Percentiles rank a stretch among this genome's conserved stretches.
Conservation (phyloP, 2,797 vertebrate genomes). For the Epinephelus malabaricus region DNA sequence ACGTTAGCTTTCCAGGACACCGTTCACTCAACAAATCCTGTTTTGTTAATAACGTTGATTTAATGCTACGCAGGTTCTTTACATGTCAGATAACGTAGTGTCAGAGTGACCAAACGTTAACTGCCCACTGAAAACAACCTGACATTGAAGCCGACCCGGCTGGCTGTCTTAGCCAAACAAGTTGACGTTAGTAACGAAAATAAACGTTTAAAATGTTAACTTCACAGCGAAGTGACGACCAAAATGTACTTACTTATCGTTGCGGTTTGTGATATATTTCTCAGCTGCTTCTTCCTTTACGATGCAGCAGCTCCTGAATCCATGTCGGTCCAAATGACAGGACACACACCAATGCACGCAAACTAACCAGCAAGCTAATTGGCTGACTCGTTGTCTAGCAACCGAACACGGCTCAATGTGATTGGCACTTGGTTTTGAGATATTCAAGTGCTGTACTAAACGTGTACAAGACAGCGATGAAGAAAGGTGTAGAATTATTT, state of each 20-base stretch:
- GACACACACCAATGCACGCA: neutral
- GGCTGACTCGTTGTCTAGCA: slow-evolving; percentile 80
- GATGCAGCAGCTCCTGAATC: neutral
- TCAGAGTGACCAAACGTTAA: neutral
- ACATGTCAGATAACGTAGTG: too few relatives aligned
- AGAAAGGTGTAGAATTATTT: neutral
- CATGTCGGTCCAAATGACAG: slow-evolving; percentile 17
- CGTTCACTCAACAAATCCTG: neutral
- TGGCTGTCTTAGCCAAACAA: neutral
- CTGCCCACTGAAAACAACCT: neutral
- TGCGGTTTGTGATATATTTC: neutral
- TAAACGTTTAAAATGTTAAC: neutral
- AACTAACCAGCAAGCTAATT: slow-evolving; percentile 67
- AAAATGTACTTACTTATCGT: slow-evolving; percentile 31
- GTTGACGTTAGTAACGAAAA: too few relatives aligned
- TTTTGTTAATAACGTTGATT: neutral
- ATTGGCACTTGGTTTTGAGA: slow-evolving; percentile 64
- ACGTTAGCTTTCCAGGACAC: neutral
- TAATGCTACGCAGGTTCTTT: neutral
- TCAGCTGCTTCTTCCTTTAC: neutral
- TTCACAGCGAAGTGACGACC: accelerated
- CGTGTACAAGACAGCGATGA: neutral
- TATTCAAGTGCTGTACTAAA: neutral
- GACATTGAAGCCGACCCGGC: slow-evolving; percentile 2
- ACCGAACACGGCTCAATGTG: slow-evolving; percentile 68